Conservation (phyloP, 2,113 vertebrate genomes). For the Polypterus bichir region DNA sequence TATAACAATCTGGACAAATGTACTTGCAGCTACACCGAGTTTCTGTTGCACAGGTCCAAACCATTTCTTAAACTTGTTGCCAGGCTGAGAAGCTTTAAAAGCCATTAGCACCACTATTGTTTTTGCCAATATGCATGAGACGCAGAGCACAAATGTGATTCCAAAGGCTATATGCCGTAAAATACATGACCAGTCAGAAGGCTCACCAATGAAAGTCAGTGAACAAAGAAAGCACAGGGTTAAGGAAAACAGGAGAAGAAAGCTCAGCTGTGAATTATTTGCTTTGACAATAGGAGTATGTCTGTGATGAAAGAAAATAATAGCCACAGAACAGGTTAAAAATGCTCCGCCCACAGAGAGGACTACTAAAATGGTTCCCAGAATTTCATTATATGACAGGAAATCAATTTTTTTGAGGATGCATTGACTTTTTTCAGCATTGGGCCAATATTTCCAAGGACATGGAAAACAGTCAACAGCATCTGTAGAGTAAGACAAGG, state of each 20-base stretch:
- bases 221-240: slow-evolving; percentile 13
- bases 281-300: slow-evolving; percentile 43
- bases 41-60: slow-evolving; percentile 44
- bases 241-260: slow-evolving; percentile 10
- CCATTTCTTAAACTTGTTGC: slow-evolving; percentile 43
- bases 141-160: slow-evolving; percentile 42
- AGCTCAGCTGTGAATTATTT: slow-evolving; percentile 14
- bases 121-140: slow-evolving; percentile 47
- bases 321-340: slow-evolving; percentile 32
- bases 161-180: slow-evolving; percentile 43
- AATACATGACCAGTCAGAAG: slow-evolving; percentile 32
- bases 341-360: neutral
- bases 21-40: slow-evolving; percentile 30
- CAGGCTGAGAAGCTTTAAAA: slow-evolving; percentile 41
- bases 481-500: neutral
- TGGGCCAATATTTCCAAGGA: slow-evolving; percentile 14
- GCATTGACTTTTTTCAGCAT: neutral
- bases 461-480: slow-evolving; percentile 19
- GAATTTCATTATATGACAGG: neutral
- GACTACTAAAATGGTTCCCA: neutral
- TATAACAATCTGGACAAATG: slow-evolving; percentile 36
- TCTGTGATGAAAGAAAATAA: slow-evolving; percentile 40
- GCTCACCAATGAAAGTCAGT: slow-evolving; percentile 13
- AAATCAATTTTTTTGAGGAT: neutral
- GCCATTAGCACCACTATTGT: slow-evolving; percentile 45